A percentile compares a stretch with the other conserved stretches of the same genome.
Conservation (phyloP, 1,140 invertebrate species). For the Musca domestica region DNA sequence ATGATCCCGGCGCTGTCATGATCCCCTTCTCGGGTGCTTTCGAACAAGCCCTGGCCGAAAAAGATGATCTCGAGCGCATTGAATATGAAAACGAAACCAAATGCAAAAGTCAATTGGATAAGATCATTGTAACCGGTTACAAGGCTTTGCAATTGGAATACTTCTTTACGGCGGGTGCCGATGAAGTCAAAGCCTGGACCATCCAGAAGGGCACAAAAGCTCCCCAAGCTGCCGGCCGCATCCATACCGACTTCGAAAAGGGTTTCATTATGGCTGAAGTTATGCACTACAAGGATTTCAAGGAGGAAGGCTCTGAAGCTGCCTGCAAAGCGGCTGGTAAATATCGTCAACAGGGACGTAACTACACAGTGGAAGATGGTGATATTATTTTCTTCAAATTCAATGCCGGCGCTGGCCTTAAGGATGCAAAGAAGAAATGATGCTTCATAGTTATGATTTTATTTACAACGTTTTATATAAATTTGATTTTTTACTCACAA, state of each 20-base stretch:
- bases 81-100: constrained; percentile 48
- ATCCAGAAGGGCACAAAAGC: constrained; percentile 98
- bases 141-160: constrained; percentile 93
- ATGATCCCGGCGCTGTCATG: constrained; percentile 89
- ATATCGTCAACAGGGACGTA: constrained; percentile 95
- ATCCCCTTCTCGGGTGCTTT: constrained; percentile 95
- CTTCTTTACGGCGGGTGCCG: constrained; percentile 95
- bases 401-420: constrained; percentile 96
- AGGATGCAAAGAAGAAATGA: constrained; percentile 84
- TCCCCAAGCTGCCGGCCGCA: constrained; percentile 95
- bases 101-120: constrained; percentile 79
- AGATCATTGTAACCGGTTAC: constrained; percentile 97
- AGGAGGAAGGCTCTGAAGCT: constrained; percentile 89
- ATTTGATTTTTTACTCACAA: constrained; percentile 51
- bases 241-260: constrained; percentile 99
- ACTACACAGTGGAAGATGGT: constrained; percentile 97
- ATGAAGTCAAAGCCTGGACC: constrained; percentile 99
- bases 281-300: constrained; percentile 97
- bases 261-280: constrained; percentile 99
- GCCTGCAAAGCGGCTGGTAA: constrained; percentile 93
- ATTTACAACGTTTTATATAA: constrained; percentile 42
- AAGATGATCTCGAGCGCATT: constrained; percentile 74
- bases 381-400: constrained; percentile 99
- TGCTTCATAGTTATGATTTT: constrained; percentile 36
- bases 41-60: constrained; percentile 84